Percentiles rank a stretch among this genome's conserved stretches.
These are phyloP conservation scores for Adelphocoris suturalis DNA, from an alignment of 2,888 invertebrate species.

Conservation along the genomic window DNA sequence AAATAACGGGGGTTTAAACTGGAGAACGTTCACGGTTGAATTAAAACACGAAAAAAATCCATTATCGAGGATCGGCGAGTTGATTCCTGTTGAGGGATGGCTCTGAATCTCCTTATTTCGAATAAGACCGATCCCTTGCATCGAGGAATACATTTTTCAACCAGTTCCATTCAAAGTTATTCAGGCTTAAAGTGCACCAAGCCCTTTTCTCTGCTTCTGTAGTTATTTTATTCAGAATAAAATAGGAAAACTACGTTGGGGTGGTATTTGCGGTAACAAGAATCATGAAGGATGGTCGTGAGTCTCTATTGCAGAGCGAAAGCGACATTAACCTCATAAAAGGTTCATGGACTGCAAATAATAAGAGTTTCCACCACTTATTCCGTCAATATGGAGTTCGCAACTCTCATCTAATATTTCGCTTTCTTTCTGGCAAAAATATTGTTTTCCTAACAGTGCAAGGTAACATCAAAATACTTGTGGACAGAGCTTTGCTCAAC, in stretches of 20 bases:
- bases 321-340: too few relatives aligned
- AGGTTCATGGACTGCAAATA: too few relatives aligned
- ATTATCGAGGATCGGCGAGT: constrained; percentile 17
- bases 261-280: too few relatives aligned
- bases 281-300: too few relatives aligned
- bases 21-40: constrained; percentile 22
- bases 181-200: constrained; percentile 5
- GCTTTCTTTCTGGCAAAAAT: too few relatives aligned
- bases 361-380: too few relatives aligned
- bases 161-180: neutral
- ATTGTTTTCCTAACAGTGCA: too few relatives aligned
- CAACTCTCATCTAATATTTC: too few relatives aligned
- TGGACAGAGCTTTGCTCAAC: too few relatives aligned
- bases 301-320: too few relatives aligned
- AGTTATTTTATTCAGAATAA: neutral
- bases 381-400: too few relatives aligned
- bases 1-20: constrained; percentile 4
- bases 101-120: constrained; percentile 13
- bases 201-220: neutral
- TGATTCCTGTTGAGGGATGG: constrained; percentile 15
- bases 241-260: neutral
- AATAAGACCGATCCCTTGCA: neutral
- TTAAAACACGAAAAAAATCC: constrained; percentile 21
- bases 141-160: neutral
- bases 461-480: too few relatives aligned